These are phyloP conservation scores for Xiphophorus couchianus DNA, from an alignment of 2,113 vertebrate species.

Conservation along the genomic window DNA sequence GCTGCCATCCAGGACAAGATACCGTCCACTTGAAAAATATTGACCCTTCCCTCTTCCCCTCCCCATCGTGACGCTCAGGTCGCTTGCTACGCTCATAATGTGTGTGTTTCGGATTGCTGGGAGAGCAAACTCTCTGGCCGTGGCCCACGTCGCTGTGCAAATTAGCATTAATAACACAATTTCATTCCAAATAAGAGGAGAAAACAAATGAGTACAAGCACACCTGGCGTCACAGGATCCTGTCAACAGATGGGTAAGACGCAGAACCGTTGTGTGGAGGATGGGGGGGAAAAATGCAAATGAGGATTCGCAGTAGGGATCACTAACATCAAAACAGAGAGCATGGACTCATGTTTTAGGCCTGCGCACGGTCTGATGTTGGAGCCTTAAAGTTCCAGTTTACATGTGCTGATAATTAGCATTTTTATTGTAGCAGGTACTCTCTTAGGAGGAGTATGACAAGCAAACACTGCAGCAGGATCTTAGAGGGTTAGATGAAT, in stretches of 20 bases:
- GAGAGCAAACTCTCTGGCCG: neutral
- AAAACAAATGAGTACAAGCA: constrained; percentile 59
- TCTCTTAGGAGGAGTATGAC: constrained; percentile 21
- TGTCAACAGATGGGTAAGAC: constrained; percentile 60
- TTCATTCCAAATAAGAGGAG: constrained; percentile 60
- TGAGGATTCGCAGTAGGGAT: constrained; percentile 38
- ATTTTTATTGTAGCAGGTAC: constrained; percentile 16
- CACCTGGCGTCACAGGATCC: constrained; percentile 58
- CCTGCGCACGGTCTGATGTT: constrained; percentile 32
- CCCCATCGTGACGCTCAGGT: constrained; percentile 8
- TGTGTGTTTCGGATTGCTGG: neutral
- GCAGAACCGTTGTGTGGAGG: constrained; percentile 38
- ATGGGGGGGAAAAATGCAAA: constrained; percentile 25
- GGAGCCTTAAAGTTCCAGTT: constrained; percentile 27
- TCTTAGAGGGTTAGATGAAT: neutral
- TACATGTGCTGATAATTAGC: constrained; percentile 16
- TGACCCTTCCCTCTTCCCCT: constrained; percentile 36
- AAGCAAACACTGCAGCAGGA: constrained; percentile 29
- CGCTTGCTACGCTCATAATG: neutral
- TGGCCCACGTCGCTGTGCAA: constrained; percentile 44
- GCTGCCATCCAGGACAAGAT: constrained; percentile 34
- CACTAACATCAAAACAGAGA: constrained; percentile 30
- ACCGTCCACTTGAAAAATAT: constrained; percentile 37
- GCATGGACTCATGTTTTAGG: constrained; percentile 23
- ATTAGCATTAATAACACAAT: constrained; percentile 65